phyloP scores from a whole-genome alignment of 2,113 vertebrate species.

The Cottus gobio region DNA sequence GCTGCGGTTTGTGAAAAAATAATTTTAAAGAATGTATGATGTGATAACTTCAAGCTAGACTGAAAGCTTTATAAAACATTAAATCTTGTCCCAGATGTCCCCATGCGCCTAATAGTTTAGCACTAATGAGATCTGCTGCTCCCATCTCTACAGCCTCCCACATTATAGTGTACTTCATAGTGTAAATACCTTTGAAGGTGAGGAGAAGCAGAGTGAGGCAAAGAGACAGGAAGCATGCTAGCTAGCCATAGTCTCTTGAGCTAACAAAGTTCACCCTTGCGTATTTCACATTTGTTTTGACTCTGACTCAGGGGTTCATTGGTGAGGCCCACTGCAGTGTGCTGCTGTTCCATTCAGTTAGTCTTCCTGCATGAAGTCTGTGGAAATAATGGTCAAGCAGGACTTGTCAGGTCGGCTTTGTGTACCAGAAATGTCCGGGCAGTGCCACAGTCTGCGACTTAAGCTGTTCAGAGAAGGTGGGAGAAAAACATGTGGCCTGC shows the following conservation, averaged over 20 bases:
- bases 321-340: constrained; percentile 36
- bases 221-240: constrained; percentile 21
- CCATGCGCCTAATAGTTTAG: constrained; percentile 72
- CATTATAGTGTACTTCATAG: constrained; percentile 64
- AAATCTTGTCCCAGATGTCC: constrained; percentile 57
- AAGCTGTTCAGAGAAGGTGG: constrained; percentile 61
- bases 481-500: constrained; percentile 47
- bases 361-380: constrained; percentile 63
- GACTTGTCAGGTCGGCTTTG: constrained; percentile 66
- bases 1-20: constrained; percentile 42
- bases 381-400: constrained; percentile 72
- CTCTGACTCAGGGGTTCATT: constrained; percentile 40
- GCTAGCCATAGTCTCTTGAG: constrained; percentile 23
- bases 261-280: constrained; percentile 22
- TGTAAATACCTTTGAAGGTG: constrained; percentile 77
- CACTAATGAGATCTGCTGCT: constrained; percentile 77
- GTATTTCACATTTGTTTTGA: constrained; percentile 68
- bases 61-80: constrained; percentile 58
- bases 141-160: constrained; percentile 56
- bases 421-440: constrained; percentile 66
- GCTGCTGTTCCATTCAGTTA: constrained; percentile 51
- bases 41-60: constrained; percentile 65
- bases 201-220: constrained; percentile 38
- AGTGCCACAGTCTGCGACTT: constrained; percentile 62
- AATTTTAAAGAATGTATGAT: constrained; percentile 48